A percentile compares a stretch with the other conserved stretches of the same genome.
Conservation (phyloP, 2,113 vertebrate species). For the Apteryx owenii region DNA sequence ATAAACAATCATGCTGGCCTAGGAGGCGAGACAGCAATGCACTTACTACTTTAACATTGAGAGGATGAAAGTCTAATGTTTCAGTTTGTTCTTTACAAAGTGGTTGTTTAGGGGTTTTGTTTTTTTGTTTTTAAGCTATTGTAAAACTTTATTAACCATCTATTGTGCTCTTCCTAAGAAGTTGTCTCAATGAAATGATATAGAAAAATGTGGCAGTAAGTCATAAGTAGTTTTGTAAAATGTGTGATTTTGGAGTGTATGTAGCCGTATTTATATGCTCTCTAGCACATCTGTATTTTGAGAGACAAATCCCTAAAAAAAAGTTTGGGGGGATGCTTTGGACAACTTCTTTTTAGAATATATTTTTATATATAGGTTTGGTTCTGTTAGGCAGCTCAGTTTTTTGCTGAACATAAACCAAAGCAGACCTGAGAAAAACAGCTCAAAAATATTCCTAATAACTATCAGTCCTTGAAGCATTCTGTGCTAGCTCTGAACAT, state of each 20-base stretch:
- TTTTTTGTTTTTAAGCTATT: background rate
- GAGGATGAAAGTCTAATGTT: background rate
- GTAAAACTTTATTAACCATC: background rate
- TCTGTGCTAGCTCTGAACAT: background rate
- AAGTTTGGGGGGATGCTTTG: background rate
- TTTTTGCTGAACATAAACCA: background rate
- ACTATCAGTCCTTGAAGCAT: background rate
- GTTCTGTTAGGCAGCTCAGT: background rate
- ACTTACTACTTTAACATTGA: background rate
- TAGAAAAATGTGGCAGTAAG: background rate
- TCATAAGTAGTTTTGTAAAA: background rate
- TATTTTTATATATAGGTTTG: background rate
- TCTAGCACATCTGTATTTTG: background rate
- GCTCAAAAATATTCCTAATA: background rate
- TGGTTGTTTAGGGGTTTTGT: accelerated
- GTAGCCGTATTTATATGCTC: background rate
- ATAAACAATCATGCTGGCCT: background rate
- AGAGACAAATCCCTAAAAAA: background rate
- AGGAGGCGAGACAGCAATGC: background rate
- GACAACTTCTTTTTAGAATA: background rate
- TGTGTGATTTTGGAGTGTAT: background rate
- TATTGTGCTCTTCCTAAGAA: background rate
- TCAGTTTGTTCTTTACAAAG: background rate
- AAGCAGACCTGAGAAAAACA: background rate
- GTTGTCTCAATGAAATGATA: background rate